Base-by-base conservation (phyloP, 1,140 invertebrate genomes). In the Aculops lycopersici region DNA sequence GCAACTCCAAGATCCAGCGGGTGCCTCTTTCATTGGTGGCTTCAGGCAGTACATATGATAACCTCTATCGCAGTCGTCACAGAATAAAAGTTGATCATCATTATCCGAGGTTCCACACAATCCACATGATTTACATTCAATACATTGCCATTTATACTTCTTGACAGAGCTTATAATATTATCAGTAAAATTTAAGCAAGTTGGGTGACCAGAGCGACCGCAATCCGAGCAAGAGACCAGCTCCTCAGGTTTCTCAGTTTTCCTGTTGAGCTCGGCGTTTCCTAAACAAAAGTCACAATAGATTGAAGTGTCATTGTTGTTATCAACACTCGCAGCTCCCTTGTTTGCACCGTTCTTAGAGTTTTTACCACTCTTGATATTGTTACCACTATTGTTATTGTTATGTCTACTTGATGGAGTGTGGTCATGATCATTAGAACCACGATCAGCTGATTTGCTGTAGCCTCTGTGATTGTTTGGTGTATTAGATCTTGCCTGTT, bases 101-200 rank as follows among this genome's bases (percentile, higher is more conserved):
- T 98, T 95, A 56, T 97, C 92, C 39, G 86, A 94, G 44, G 74
- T 97, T 21, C 90, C 90, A 64, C 92, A 98, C 42, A 97, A 70
- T 5, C 84, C 86, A 64, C 90, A 98, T 53, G 81, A 90, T 66
- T 98, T 98, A 66, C 92, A 98, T 61, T 98, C 92, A 55, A 98
- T 95, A 60, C 92, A 98, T 59, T 98, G 90, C 92, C 92, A 98
- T 47, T 83, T 69, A 61, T 88, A 86, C 58, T 86, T 88, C 57
- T 80, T 78, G 44, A 94, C 83, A 42, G 83, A 90, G 51, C 88
- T 72, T 46, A 88, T 88, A 84, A 97, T 97, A 61, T 95, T 95
- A 48, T 71, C 67, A 38, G 86, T 95, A 58, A 98, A 97, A 65
- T 95, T 84, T 51, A 98, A 69, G 61, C 86, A 95, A 40, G 74